Conservation (phyloP, 35 echinoderm and acorn worm genomes). For the Strongylocentrotus purpuratus region DNA sequence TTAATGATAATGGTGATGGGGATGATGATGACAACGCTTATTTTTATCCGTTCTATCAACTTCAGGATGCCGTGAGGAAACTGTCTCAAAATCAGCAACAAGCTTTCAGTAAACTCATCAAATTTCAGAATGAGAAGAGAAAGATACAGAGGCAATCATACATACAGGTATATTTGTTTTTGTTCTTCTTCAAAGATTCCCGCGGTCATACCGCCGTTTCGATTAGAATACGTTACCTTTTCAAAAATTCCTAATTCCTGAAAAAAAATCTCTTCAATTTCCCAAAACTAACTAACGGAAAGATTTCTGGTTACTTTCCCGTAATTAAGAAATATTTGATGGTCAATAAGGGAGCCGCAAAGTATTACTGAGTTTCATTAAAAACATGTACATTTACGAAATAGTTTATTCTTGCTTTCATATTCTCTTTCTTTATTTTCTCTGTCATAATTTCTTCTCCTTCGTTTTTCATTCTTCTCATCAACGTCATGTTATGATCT, state of each 20-base stretch:
- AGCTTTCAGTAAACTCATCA: conserved; percentile 63
- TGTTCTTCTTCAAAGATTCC: not conserved
- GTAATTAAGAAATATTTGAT: too few species aligned
- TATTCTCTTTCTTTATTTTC: too few species aligned
- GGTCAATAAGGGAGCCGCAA: too few species aligned
- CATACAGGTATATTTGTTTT: conserved; percentile 18
- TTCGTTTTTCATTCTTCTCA: too few species aligned
- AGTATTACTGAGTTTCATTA: too few species aligned
- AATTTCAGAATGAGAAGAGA: conserved; percentile 73
- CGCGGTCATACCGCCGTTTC: not conserved
- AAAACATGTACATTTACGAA: too few species aligned
- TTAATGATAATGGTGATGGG: not conserved
- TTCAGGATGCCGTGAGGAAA: conserved; percentile 63
- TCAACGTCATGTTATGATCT: too few species aligned
- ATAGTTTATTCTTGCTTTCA: too few species aligned
- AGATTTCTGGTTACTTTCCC: too few species aligned
- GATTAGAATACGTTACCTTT: not conserved
- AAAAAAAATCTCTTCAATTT: not conserved
- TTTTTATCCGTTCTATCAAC: not conserved
- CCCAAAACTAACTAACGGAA: too few species aligned
- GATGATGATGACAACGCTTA: not conserved
- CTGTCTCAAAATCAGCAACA: conserved; percentile 62
- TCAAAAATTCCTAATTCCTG: not conserved
- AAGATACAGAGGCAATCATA: conserved; percentile 55
- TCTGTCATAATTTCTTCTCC: too few species aligned